Evolutionary conservation across 2,888 invertebrate species (phyloP), one percentile per base, ranked within the genome.

Genomic region (Clunio marinus): DNA sequence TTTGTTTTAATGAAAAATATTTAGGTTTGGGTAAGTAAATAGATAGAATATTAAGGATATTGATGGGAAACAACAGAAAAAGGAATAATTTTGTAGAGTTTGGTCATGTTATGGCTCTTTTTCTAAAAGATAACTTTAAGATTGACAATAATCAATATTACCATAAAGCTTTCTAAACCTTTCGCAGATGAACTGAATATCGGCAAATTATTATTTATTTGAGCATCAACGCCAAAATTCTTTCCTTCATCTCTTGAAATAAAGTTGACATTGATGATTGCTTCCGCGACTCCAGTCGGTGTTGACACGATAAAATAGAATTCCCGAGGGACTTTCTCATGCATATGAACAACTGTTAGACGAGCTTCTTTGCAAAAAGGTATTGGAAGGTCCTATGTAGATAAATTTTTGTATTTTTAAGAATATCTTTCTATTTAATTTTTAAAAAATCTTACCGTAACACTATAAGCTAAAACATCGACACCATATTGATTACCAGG

Each of bases 341-440:
- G 79, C 79, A 79, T 79, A 73, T 78, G 78, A 60, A 79, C 78
- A 72, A 79, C 79, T 13, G 79, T 79, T 37, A 79, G 74, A 1
- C 79, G 77, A 27, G 79, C 79, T 73, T 79, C 79, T 72, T 79
- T 79, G 72, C 79, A 79, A 71, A 76, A 79, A 7, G 79, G 79
- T 55, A 77, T 78, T 22, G 79, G 79, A 10, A 79, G 73, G 71
- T 79, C 79, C 79, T 79, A 62, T 2, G 5, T 10, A 2, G 15
- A 24, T 1, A 4, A 10, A 28, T 2, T 28, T n/a, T 35, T 22
- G 10, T 2, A 13, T 46, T 65, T n/a, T 1, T 1, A 4, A 20
- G 1, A 20, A 25, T 27, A 15, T 35, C 17, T n/a, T 28, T 24
- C 10, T 20, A 46, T 7, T 4, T 20, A 7, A 10, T n/a, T n/a